Evolutionary conservation across 1,140 invertebrate species (phyloP), one percentile per base, ranked within the genome.

Genomic region (Helicorthomorpha holstii): DNA sequence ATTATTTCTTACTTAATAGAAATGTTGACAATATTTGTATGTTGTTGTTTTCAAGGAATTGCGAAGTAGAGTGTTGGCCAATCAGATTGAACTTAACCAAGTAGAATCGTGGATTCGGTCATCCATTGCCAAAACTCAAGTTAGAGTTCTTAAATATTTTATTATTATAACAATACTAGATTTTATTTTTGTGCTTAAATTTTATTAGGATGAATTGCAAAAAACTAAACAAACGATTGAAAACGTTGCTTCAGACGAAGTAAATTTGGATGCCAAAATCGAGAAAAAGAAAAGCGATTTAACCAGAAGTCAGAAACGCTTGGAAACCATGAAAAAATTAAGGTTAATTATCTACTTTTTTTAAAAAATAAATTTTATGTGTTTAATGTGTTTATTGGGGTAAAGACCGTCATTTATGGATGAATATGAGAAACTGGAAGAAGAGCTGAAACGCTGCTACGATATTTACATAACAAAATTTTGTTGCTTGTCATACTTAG

Each of bases 321-420:
- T 98, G 38, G 79, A 86, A 61, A 88, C 93, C 0, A 72, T 98
- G 58, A 86, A 90, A 66, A 92, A 91, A 79, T 92, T 97, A 38
- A 78, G 81, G 82, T 83, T 61, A 64, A 63, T 48, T 22, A 2
- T 19, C 14, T 21, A n/a, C 26, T 21, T 16, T 34, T 16, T 34
- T 7, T 10, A 16, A 55, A 19, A 51, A 2, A 12, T n/a, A 22
- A 57, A n/a, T 19, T 22, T 21, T 7, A 7, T 22, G 23, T 4
- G 27, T 23, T 4, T 50, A n/a, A 27, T 14, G 21, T 57, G 7
- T n/a, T 23, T 23, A 52, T 21, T 21, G 27, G 23, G 26, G 4
- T 52, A 23, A 27, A n/a, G 94, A 43, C 95, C 95, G 2, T 92
- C 92, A 0, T 97, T 95, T 66, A 84, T 97, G 78, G 86, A 94